A percentile compares a stretch with the other conserved stretches of the same genome.
Evolutionary conservation across 2,797 vertebrate genomes (phyloP).

Genomic region (Phyllotis vaccarum): DNA sequence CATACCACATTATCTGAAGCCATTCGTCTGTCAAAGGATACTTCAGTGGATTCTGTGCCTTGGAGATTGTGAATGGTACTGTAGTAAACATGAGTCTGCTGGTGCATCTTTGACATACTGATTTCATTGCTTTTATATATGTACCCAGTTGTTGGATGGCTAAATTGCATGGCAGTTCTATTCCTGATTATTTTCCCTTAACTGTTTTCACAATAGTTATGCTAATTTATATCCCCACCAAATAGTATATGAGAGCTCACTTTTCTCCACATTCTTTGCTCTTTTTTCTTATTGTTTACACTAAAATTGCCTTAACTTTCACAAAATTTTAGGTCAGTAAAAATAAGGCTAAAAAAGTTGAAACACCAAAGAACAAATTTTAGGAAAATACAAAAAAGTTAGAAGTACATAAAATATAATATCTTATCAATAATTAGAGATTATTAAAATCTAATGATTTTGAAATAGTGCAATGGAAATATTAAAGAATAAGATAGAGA

Average conservation of each 20-base stretch:
- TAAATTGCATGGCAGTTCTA: neutral
- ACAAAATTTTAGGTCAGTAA: neutral
- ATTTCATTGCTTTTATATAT: neutral
- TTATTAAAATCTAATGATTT: neutral
- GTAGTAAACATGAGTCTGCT: neutral
- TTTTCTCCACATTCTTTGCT: neutral
- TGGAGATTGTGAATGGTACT: neutral
- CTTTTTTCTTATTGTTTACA: neutral
- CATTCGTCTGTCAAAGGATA: neutral
- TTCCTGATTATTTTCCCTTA: neutral
- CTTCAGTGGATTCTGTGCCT: neutral
- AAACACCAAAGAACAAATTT: neutral
- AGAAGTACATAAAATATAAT: neutral
- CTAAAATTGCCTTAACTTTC: neutral
- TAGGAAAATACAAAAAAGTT: slow-evolving; percentile 6
- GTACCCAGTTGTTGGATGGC: neutral
- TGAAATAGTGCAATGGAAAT: neutral
- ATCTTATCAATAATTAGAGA: neutral
- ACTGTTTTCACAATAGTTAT: neutral
- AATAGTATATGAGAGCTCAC: neutral
- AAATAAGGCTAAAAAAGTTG: slow-evolving; percentile 19
- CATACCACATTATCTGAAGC: neutral
- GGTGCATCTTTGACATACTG: neutral
- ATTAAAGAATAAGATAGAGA: slow-evolving; percentile 8
- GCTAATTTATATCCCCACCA: neutral